phyloP scores from a whole-genome alignment of 2,797 vertebrate genomes.

The Iguana delicatissima region DNA sequence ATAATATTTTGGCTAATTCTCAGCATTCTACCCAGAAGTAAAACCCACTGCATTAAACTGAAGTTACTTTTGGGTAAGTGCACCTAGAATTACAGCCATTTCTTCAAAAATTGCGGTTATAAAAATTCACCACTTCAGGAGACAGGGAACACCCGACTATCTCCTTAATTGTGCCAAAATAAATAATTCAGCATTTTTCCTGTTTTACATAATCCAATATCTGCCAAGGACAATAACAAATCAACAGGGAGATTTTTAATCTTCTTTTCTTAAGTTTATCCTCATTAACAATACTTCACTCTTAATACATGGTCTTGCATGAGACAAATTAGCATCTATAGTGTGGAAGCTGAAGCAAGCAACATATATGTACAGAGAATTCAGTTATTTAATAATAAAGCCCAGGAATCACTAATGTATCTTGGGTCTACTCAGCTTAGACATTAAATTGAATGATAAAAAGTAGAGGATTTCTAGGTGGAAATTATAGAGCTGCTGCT shows the following conservation, averaged over 20 bases:
- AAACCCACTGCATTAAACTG: neutral
- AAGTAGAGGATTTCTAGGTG: neutral
- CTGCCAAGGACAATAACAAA: slow-evolving; percentile 7
- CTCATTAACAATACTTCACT: neutral
- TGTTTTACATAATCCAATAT: slow-evolving; percentile 8
- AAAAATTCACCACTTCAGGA: neutral
- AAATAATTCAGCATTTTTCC: neutral
- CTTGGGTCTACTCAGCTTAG: neutral
- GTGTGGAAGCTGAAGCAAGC: neutral
- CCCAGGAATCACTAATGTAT: neutral
- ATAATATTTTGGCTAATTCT: neutral
- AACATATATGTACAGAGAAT: neutral
- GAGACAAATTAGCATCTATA: neutral
- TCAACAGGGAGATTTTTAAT: neutral
- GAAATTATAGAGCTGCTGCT: neutral
- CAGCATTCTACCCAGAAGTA: no score
- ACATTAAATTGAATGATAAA: neutral
- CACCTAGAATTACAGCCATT: neutral
- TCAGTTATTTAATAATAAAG: neutral
- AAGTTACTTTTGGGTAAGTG: neutral
- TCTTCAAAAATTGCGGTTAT: neutral
- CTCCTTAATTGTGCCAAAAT: neutral
- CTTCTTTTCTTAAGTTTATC: neutral
- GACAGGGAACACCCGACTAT: neutral
- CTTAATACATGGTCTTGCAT: neutral